A percentile compares a stretch with the other conserved stretches of the same genome.
These are phyloP conservation scores for Chaenodraco wilsoni DNA, from an alignment of 2,797 vertebrate genomes.

Conservation along the genomic window DNA sequence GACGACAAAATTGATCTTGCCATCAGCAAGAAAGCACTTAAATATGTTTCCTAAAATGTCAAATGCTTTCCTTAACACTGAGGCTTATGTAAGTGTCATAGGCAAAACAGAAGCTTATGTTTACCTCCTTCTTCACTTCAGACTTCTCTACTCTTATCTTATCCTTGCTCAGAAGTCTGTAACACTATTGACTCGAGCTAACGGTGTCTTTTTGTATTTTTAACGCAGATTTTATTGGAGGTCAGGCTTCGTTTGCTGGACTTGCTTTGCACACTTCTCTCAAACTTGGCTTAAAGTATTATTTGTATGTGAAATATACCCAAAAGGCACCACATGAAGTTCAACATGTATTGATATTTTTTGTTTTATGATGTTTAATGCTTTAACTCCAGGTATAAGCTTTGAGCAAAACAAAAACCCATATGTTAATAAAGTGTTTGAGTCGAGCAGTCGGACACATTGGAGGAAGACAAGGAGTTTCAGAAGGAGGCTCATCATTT, in stretches of 20 bases:
- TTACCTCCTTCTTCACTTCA: conserved; percentile 1
- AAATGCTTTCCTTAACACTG: not conserved
- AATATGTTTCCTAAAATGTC: not conserved
- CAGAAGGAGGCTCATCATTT: conserved; percentile 80
- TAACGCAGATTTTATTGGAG: conserved; percentile 1
- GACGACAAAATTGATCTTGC: too few relatives aligned
- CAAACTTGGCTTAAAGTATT: conserved; percentile 3
- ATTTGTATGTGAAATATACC: conserved; percentile 21
- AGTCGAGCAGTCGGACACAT: not conserved
- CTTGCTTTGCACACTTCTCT: conserved; percentile 14
- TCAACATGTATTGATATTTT: not conserved
- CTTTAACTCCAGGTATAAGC: not conserved
- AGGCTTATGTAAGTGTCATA: not conserved
- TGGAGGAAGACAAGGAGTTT: conserved; percentile 57
- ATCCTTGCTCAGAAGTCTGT: conserved; percentile 19
- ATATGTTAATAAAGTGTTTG: not conserved
- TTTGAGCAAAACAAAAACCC: not conserved
- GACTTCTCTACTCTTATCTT: conserved; percentile 9
- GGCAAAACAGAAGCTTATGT: conserved; percentile 5
- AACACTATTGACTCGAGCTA: conserved; percentile 5
- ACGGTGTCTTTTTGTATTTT: conserved; percentile 20
- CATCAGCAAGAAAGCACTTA: not conserved
- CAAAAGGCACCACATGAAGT: not conserved
- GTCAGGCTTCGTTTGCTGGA: conserved; percentile 9
- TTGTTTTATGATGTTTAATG: conserved; percentile 11